Evolutionary conservation across 2,113 vertebrate genomes (phyloP), one percentile per base, ranked within the genome.

Genomic region (Trogon melanurus): DNA sequence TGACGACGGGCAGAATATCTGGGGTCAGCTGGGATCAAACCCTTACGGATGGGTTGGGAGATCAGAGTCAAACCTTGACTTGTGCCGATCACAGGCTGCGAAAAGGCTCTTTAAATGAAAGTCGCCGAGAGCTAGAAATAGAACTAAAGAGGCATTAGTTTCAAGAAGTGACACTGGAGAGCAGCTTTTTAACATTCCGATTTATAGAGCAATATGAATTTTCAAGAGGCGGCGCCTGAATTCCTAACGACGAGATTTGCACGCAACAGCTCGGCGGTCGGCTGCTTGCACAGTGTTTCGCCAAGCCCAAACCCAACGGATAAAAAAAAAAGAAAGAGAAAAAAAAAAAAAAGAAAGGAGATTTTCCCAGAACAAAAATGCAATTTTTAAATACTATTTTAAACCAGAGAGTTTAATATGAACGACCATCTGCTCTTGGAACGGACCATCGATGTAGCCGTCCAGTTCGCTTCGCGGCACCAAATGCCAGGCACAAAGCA

Each of bases 401-500:
- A 74, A 94, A 94, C 73, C 72, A 79, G 74, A 88, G 79, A 75
- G 36, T 82, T 86, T 74, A 19, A 72, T 74, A 89, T 10, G 80
- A 87, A 67, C 62, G 89, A 53, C 96, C 96, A 96, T 89, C 97
- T 97, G 97, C 81, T 96, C 92, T 88, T 85, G 90, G 91, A 91
- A 94, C n/a, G 60, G 76, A 34, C 73, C 51, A 44, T 56, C 60
- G 2, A 5, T 22, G 87, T 5, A 50, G 30, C 44, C 57, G 91
- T 58, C 86, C 91, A 79, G 90, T 34, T 11, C 75, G 34, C 53
- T 84, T 45, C 83, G 27, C 3, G 5, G 89, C 71, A 54, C 60
- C 47, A 41, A 91, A 51, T 8, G 36, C 48, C 95, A 89, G 57
- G 60, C 70, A 79, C 82, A 57, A 74, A 88, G 75, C 89, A 92